Evolutionary conservation across 1,140 invertebrate species (phyloP), one percentile per base, ranked within the genome.

Genomic region (Prorops nasuta): DNA sequence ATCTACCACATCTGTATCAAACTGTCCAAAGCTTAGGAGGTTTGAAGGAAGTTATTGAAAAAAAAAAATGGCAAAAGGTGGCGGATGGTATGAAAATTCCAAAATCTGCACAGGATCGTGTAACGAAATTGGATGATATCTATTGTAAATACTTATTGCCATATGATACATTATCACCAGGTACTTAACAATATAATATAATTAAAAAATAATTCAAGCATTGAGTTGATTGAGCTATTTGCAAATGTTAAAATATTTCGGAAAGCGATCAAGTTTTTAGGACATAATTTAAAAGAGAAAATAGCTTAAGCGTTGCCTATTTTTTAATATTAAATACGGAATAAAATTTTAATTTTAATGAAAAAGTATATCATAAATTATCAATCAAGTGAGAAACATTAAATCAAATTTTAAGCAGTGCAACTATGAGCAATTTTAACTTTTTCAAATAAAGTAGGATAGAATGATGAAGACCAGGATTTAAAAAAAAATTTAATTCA

Each of bases 81-180:
- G 92, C 92, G 0, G 93, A 97, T 60, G 81, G 86, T 3, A 88
- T 96, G 85, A 87, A 87, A 63, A 89, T 95, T 58, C 88, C 90
- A 0, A 90, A 90, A 77, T 82, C 85, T 20, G 86, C 88, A 0
- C 89, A 92, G 62, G 91, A 94, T 72, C 80, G 91, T 19, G 85
- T 89, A 3, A 88, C 87, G 1, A 92, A 93, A 71, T 74, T 98
- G 7, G 93, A 97, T 69, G 87, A 92, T 60, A 88, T 95, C 47
- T 98, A 96, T 71, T 92, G 92, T 72, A 94, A 94, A 83, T 96
- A 94, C 77, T 78, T 97, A 20, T 74, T 98, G 45, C 92, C 94
- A 0, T 97, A 94, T 69, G 91, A 94, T 56, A 92, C 89, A 0
- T 71, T 97, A 4, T 88, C 89, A 1, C 80, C 83, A 63, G 77